Conservation (phyloP, 2,113 vertebrate species). For the Python bivittatus region DNA sequence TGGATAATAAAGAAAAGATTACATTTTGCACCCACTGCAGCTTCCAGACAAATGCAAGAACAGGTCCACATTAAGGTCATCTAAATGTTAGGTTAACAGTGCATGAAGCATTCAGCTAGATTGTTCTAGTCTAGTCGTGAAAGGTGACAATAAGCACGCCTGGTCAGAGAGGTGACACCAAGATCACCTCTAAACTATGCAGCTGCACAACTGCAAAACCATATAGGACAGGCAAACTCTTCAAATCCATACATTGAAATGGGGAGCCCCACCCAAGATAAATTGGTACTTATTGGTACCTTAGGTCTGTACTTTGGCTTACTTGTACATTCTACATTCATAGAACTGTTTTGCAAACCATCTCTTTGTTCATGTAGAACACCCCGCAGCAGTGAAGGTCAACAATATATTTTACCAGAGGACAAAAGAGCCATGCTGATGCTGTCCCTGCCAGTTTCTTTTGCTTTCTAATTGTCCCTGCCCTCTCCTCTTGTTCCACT, state of each 20-base stretch:
- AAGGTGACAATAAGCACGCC: neutral
- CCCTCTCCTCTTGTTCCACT: conserved; percentile 27
- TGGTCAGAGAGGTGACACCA: neutral
- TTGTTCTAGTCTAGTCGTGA: neutral
- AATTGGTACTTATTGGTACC: neutral
- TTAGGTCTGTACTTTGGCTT: neutral
- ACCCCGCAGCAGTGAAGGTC: neutral
- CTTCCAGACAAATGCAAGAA: neutral
- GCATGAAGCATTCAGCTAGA: neutral
- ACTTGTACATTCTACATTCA: neutral
- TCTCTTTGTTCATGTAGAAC: neutral
- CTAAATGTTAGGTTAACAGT: neutral
- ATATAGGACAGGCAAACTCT: neutral
- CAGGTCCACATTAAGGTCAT: neutral
- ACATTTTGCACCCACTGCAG: neutral
- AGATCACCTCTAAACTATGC: neutral
- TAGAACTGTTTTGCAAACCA: neutral
- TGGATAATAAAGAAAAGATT: neutral
- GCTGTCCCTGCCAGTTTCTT: neutral
- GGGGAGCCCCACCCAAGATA: neutral
- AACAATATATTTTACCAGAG: neutral
- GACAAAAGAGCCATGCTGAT: neutral
- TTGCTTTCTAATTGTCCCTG: conserved; percentile 26
- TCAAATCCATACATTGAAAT: neutral
- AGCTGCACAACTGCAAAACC: neutral